A percentile compares a stretch with the other conserved stretches of the same genome.
These are phyloP conservation scores for Astreopora myriophthalma DNA, from an alignment of 64 coral and sea anemone species.

Conservation along the genomic window DNA sequence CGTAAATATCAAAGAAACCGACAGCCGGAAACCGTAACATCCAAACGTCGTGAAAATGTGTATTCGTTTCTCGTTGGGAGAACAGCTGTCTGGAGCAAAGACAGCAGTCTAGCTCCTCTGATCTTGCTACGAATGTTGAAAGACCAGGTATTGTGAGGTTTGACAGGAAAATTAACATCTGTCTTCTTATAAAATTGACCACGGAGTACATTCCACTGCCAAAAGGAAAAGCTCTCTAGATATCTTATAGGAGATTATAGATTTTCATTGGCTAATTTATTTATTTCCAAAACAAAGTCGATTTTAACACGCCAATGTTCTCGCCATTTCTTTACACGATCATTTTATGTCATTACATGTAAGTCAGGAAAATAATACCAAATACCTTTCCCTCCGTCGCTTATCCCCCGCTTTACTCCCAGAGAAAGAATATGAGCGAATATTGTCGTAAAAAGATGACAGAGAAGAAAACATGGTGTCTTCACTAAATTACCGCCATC, in stretches of 20 bases:
- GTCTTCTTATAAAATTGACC: too few relatives aligned
- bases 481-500: conserved; percentile 41
- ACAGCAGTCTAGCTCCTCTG: too few relatives aligned
- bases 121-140: too few relatives aligned
- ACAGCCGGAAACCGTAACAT: background rate
- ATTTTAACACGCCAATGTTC: background rate
- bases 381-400: conserved; percentile 34
- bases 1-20: background rate
- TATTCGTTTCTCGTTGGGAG: too few relatives aligned
- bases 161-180: too few relatives aligned
- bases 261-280: too few relatives aligned
- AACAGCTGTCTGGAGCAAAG: too few relatives aligned
- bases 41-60: background rate
- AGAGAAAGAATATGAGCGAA: conserved; percentile 30
- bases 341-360: background rate
- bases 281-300: too few relatives aligned
- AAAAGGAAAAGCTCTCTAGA: too few relatives aligned
- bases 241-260: too few relatives aligned
- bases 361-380: background rate
- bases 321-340: background rate
- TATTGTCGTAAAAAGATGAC: conserved; percentile 52
- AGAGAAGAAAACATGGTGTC: conserved; percentile 38
- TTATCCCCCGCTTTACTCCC: conserved; percentile 31
- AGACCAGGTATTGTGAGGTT: too few relatives aligned
- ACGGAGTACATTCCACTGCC: too few relatives aligned